Evolutionary conservation across 2,797 vertebrate species (phyloP).

Genomic region (Ctenopoma kingsleyae): DNA sequence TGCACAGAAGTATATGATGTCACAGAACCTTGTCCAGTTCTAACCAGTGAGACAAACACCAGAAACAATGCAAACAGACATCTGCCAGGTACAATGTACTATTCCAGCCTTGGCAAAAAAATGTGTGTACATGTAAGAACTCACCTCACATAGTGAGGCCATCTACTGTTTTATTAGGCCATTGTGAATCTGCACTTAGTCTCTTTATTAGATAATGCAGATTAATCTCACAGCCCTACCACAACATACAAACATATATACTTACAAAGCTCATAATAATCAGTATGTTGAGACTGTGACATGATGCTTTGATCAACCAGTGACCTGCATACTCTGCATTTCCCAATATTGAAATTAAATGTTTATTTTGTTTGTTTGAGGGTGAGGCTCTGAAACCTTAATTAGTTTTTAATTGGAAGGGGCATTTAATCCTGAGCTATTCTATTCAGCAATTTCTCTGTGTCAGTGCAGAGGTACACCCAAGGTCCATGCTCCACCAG

Average conservation of each 20-base stretch:
- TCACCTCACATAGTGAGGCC: too few species aligned
- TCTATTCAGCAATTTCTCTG: constrained; percentile 50
- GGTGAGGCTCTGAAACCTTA: constrained; percentile 55
- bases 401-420: constrained; percentile 70
- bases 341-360: constrained; percentile 62
- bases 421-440: constrained; percentile 61
- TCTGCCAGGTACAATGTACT: neutral
- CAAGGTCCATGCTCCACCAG: constrained; percentile 61
- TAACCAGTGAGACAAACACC: neutral
- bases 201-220: too few species aligned
- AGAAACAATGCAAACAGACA: neutral
- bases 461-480: constrained; percentile 54
- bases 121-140: neutral
- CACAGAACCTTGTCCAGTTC: neutral
- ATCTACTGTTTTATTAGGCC: too few species aligned
- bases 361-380: constrained; percentile 59
- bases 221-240: too few species aligned
- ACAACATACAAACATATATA: too few species aligned
- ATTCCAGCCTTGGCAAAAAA: neutral
- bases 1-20: too few species aligned
- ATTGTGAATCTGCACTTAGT: too few species aligned
- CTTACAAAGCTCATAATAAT: too few species aligned
- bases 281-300: constrained; percentile 27
- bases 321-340: constrained; percentile 53
- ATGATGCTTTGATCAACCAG: constrained; percentile 46